Evolutionary conservation across 2,113 vertebrate genomes (phyloP), one percentile per base, ranked within the genome.

Genomic region (Thermophis baileyi): DNA sequence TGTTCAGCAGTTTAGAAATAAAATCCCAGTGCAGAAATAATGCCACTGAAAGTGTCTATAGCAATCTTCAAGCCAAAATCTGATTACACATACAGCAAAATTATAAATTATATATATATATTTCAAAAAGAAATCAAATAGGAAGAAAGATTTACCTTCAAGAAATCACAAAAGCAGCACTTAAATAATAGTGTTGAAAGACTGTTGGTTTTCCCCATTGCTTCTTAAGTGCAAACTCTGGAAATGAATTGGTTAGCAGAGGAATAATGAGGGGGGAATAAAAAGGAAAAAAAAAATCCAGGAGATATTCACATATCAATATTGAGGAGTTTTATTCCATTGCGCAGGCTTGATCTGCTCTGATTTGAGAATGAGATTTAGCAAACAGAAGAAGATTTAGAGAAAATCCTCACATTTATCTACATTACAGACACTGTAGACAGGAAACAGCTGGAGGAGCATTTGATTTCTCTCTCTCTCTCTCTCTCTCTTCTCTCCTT

Each of bases 381-480:
- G 99, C 98, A 98, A 99, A 99, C 98, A 99, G 98, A 98, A 99
- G 98, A 99, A 98, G 99, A 99, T 99, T 99, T 99, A 99, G 98
- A 99, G 98, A 99, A 99, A 99, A 99, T 99, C 99, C 99, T 99
- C 99, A 99, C 99, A 99, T 99, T 99, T 99, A 99, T 99, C 99
- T 99, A 99, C 98, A 99, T 99, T 99, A 99, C 98, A 99, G 99
- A 99, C 98, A 99, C 99, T 98, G 98, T 99, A 98, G 98, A 99
- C 99, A 99, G 99, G 99, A 99, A 99, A 99, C 99, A 99, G 99
- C 99, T 99, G 99, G 98, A 98, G 98, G 98, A 98, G 98, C 98
- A 98, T 98, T 99, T 98, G 98, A 98, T 98, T 98, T 99, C 98
- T 98, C 98, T 98, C 98, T 98, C 98, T 98, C 98, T 98, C 97